Percentiles rank a stretch among this genome's conserved stretches.
Evolutionary conservation across 2,888 invertebrate genomes (phyloP).

Genomic region (Scaeva pyrastri): DNA sequence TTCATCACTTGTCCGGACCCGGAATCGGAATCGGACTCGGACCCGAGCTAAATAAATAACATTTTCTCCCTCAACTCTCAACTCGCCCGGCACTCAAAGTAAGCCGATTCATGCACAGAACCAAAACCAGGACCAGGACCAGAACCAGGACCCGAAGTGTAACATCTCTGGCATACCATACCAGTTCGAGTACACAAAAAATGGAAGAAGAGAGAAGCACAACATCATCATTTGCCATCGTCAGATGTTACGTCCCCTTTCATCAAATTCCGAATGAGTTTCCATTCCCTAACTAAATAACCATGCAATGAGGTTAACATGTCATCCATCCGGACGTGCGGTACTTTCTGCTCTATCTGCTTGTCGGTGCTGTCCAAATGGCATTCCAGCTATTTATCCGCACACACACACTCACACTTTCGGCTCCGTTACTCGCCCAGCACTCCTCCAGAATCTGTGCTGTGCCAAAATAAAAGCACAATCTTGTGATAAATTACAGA

Average conservation of each 20-base stretch:
- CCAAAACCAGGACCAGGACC: background rate
- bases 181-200: no score
- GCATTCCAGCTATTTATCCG: constrained; percentile 61
- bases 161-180: background rate
- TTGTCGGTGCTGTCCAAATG: constrained; percentile 49
- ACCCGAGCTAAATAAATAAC: constrained; percentile 46
- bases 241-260: constrained; percentile 55
- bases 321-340: constrained; percentile 63
- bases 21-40: no score
- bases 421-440: background rate
- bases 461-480: constrained; percentile 71
- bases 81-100: constrained; percentile 35
- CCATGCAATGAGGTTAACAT: constrained; percentile 73
- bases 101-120: constrained; percentile 19
- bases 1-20: constrained; percentile 67
- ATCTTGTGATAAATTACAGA: constrained; percentile 74
- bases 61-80: constrained; percentile 19
- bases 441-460: constrained; percentile 53
- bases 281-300: constrained; percentile 71
- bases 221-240: constrained; percentile 68
- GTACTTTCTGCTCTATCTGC: constrained; percentile 48
- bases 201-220: background rate
- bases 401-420: constrained; percentile 28
- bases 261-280: constrained; percentile 70
- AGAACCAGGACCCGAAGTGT: no score